Percentiles rank a stretch among this genome's conserved stretches.
phyloP scores from a whole-genome alignment of 37 sponge, comb jelly and placozoan species.

The Halisarca cf. caerulea region DNA sequence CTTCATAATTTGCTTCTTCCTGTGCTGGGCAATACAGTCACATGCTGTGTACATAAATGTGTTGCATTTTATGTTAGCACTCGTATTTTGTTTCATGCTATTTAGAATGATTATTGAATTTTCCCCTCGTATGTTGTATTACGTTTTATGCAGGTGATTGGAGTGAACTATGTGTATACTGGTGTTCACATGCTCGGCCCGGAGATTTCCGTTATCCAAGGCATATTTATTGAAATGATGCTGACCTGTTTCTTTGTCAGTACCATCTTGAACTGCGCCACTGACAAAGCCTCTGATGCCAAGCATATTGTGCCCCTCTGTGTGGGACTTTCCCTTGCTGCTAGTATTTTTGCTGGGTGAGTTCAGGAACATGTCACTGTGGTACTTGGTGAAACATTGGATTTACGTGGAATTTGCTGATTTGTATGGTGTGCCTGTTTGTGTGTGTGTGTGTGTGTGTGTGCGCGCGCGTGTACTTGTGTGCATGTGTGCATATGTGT shows the following conservation, averaged over 20 bases:
- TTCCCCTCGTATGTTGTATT: neutral
- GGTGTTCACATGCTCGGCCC: conserved; percentile 25
- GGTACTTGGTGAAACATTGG: neutral
- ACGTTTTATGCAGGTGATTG: neutral
- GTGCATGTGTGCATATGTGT: conserved; percentile 6
- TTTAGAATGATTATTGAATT: too few relatives aligned
- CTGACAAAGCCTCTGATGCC: conserved; percentile 30
- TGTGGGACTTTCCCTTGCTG: conserved; percentile 32
- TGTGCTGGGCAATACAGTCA: too few relatives aligned
- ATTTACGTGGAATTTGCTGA: neutral
- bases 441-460: too few relatives aligned
- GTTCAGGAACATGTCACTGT: conserved; percentile 19
- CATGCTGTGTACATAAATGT: neutral
- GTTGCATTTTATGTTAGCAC: neutral
- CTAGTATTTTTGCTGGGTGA: conserved; percentile 34
- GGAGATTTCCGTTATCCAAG: conserved; percentile 9
- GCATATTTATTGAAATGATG: conserved; percentile 48
- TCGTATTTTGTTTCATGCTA: too few relatives aligned
- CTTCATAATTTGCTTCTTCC: too few relatives aligned
- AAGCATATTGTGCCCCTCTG: conserved; percentile 26
- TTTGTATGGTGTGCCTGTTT: too few relatives aligned
- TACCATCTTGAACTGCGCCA: conserved; percentile 44
- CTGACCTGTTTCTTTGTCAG: conserved; percentile 52
- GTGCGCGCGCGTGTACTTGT: neutral
- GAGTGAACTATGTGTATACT: neutral